Evolutionary conservation across 1,140 invertebrate genomes (phyloP), one percentile per base, ranked within the genome.

Genomic region (Drosophila littoralis): DNA sequence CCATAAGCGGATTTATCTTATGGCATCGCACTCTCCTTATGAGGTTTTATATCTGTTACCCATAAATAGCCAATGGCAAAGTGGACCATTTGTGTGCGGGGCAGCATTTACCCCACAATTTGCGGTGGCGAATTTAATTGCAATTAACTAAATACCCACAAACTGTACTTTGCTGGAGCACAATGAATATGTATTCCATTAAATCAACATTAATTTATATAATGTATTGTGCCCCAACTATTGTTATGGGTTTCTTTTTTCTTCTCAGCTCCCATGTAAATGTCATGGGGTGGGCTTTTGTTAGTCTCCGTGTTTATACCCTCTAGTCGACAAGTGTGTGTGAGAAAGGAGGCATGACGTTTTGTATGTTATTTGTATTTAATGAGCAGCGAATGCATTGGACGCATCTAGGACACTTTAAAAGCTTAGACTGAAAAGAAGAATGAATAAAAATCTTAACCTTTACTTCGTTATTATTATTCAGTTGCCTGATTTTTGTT

Each of bases 181-280:
- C 77, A 89, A 83, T 89, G 83, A 88, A 88, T 88, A 83, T 88
- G 83, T 79, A 88, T 88, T 79, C 84, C 83, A 88, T 88, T 88
- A 88, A 83, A 83, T 83, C 73, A 75, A 71, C 83, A 89, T 88
- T 88, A 88, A 88, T 88, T 88, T 89, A 88, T 88, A 79, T 86
- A 86, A 86, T 86, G 82, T 82, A 88, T 82, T 86, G 82, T 85
- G 77, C 50, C 46, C 33, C 57, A 51, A 65, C 82, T 57, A 79
- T 84, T 77, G 73, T 79, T 54, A 54, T 50, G 12, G 58, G 9
- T 38, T 48, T 38, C 38, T 43, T 12, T 32, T 33, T 40, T 43
- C 52, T 48, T 67, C 48, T 46, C 28, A 9, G 22, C 22, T 13
- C 33, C 33, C 36, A 33, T 38, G 35, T 15, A 9, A 36, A 64